Evolutionary conservation across 1,140 invertebrate genomes (phyloP).

Genomic region (Drosophila tropicalis): DNA sequence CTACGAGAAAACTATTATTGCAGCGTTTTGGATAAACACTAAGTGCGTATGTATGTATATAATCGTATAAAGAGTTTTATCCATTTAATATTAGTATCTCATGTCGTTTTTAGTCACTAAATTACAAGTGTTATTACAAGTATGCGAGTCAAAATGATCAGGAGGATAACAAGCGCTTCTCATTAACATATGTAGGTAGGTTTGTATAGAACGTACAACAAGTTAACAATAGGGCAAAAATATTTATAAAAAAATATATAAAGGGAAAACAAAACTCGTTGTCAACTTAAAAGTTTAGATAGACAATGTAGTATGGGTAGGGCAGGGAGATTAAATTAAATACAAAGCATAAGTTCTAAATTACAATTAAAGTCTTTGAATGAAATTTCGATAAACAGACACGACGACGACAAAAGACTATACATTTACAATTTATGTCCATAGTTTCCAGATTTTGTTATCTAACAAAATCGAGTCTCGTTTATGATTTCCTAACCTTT

Average conservation of each 20-base stretch:
- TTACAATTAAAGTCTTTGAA: slow-evolving; percentile 74
- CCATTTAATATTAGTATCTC: slow-evolving; percentile 61
- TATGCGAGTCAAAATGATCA: slow-evolving; percentile 57
- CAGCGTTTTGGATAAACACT: slow-evolving; percentile 58
- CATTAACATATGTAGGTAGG: slow-evolving; percentile 51
- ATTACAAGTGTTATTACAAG: slow-evolving; percentile 64
- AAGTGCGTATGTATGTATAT: slow-evolving; percentile 38
- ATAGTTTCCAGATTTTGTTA: slow-evolving; percentile 23
- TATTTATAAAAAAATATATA: slow-evolving; percentile 40
- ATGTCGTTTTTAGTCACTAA: slow-evolving; percentile 59
- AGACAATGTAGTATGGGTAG: slow-evolving; percentile 40
- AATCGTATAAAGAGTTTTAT: slow-evolving; percentile 52
- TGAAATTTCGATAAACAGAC: slow-evolving; percentile 55
- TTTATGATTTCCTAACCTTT: slow-evolving; percentile 54
- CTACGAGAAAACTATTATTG: slow-evolving; percentile 55
- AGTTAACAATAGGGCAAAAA: slow-evolving; percentile 64
- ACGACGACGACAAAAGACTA: slow-evolving; percentile 22
- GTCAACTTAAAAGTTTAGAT: slow-evolving; percentile 48
- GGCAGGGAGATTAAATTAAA: slow-evolving; percentile 49
- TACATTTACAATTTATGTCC: slow-evolving; percentile 30
- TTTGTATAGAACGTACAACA: slow-evolving; percentile 63
- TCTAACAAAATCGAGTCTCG: slow-evolving; percentile 72
- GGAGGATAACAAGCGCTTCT: slow-evolving; percentile 50
- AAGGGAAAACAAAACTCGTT: slow-evolving; percentile 34
- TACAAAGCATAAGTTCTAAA: slow-evolving; percentile 37